Percentiles rank a stretch among this genome's conserved stretches.
These are phyloP conservation scores for Nixonia krombeini DNA, from an alignment of 1,140 invertebrate species.

Conservation along the genomic window DNA sequence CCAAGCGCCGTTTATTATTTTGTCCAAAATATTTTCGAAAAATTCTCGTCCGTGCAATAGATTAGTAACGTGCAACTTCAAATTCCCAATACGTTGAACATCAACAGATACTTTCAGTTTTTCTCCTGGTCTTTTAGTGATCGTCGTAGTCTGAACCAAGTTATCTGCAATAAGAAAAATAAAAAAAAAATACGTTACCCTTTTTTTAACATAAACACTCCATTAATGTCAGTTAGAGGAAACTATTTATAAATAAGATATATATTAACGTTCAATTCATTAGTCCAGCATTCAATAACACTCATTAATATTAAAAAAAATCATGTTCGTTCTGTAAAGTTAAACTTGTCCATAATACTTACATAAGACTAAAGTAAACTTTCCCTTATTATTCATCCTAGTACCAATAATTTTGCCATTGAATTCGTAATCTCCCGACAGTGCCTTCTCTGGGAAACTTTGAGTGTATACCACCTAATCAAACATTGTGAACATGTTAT, in stretches of 20 bases:
- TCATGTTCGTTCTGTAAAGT: no score
- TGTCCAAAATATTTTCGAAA: conserved; percentile 77
- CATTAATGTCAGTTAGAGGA: no score
- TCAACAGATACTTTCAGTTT: conserved; percentile 78
- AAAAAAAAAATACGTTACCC: neutral
- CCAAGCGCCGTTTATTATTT: conserved; percentile 82
- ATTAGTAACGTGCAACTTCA: conserved; percentile 84
- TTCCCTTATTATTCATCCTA: conserved; percentile 75
- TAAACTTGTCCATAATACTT: conserved; percentile 74
- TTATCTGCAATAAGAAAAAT: conserved; percentile 55
- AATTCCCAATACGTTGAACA: conserved; percentile 80
- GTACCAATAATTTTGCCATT: conserved; percentile 75
- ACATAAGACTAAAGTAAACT: conserved; percentile 82
- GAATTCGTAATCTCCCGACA: conserved; percentile 80
- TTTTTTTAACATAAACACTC: no score
- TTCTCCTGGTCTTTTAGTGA: conserved; percentile 74
- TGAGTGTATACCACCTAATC: conserved; percentile 82
- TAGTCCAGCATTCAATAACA: no score
- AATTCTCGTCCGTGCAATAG: conserved; percentile 76
- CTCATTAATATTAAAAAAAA: no score
- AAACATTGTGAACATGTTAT: conserved; percentile 12
- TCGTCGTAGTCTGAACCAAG: conserved; percentile 79
- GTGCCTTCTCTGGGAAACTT: conserved; percentile 84
- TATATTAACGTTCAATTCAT: no score
- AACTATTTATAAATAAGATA: no score